Evolutionary conservation across 2,113 vertebrate species (phyloP).

Genomic region (Channa maculata): DNA sequence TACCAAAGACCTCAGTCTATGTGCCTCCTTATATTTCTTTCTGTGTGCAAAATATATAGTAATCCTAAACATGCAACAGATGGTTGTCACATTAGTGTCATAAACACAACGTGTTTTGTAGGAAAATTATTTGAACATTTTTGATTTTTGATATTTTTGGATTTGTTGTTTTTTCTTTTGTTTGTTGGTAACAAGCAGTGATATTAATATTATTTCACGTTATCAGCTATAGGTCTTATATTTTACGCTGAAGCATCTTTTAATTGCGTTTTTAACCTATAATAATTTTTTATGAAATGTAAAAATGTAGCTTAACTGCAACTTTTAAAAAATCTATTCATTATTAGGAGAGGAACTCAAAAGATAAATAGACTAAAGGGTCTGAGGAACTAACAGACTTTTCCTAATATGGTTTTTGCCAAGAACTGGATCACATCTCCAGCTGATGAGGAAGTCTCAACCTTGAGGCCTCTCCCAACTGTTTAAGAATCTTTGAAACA

Average conservation of each 20-base stretch:
- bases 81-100: conserved; percentile 63
- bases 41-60: background rate
- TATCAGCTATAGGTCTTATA: background rate
- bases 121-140: background rate
- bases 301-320: background rate
- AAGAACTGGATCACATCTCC: conserved; percentile 39
- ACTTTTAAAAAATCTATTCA: background rate
- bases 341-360: background rate
- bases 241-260: background rate
- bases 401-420: conserved; percentile 30
- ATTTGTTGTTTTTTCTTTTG: background rate
- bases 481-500: background rate
- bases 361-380: conserved; percentile 22
- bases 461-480: conserved; percentile 6
- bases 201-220: too few relatives aligned
- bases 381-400: conserved; percentile 12
- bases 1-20: background rate
- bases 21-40: background rate
- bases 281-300: too few relatives aligned
- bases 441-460: conserved; percentile 41
- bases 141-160: background rate
- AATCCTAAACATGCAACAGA: conserved; percentile 78
- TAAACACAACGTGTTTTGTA: conserved; percentile 12
- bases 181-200: background rate
- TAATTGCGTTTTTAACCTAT: too few relatives aligned